phyloP scores from a whole-genome alignment of 2,888 invertebrate species.

The Lithodes maja region DNA sequence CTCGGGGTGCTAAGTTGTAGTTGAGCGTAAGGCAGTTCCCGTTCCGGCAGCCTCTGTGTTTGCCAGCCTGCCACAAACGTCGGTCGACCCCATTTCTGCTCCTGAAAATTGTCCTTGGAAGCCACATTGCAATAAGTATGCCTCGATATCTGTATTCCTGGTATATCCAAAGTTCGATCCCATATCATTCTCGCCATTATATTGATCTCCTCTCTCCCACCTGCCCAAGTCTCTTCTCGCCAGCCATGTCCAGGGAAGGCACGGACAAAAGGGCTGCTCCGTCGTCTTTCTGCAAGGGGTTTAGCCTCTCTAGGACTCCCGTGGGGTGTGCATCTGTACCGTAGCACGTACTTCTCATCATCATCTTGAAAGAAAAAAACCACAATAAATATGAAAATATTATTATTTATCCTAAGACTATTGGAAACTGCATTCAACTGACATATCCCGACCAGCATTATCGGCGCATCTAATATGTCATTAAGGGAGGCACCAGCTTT shows the following conservation, averaged over 20 bases:
- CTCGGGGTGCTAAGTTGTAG: constrained; percentile 46
- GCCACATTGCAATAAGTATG: constrained; percentile 20
- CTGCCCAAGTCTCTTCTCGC: background rate
- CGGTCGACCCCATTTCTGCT: background rate
- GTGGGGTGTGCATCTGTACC: background rate
- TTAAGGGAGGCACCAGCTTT: too few relatives aligned
- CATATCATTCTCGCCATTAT: background rate
- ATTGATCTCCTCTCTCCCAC: background rate
- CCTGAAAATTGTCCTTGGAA: background rate
- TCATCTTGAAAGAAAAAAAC: background rate
- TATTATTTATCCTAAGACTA: background rate
- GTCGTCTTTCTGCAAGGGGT: background rate
- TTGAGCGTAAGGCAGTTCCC: constrained; percentile 38
- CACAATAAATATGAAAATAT: background rate
- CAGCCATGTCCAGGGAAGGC: background rate
- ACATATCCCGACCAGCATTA: too few relatives aligned
- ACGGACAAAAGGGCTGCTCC: background rate
- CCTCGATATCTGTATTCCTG: background rate
- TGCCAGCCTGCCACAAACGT: background rate
- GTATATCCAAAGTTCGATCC: background rate
- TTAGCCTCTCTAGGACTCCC: background rate
- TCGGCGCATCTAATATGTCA: too few relatives aligned
- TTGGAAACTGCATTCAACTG: too few relatives aligned
- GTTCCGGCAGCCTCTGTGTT: background rate
- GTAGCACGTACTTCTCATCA: background rate